These are phyloP conservation scores for Heloderma charlesbogerti DNA, from an alignment of 2,113 vertebrate genomes.

Conservation along the genomic window DNA sequence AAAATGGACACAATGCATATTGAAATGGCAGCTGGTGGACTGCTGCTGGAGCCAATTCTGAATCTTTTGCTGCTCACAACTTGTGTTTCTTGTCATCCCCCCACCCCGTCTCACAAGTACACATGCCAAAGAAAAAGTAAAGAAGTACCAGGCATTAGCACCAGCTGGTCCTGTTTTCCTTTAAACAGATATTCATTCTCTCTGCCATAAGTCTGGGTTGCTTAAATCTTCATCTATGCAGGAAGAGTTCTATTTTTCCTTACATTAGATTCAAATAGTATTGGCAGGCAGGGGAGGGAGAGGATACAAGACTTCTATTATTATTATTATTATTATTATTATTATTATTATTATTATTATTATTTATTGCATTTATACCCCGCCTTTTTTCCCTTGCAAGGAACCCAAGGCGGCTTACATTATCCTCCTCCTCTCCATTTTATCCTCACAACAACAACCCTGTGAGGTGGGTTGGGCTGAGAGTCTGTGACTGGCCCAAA, in stretches of 20 bases:
- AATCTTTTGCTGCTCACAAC: slow-evolving; percentile 64
- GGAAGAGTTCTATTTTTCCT: neutral
- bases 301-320: neutral
- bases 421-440: no score
- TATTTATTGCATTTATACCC: no score
- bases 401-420: no score
- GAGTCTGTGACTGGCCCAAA: no score
- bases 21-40: slow-evolving; percentile 73
- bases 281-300: neutral
- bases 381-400: no score
- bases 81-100: slow-evolving; percentile 71
- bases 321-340: no score
- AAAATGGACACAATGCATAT: slow-evolving; percentile 70
- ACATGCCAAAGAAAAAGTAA: slow-evolving; percentile 63
- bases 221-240: slow-evolving; percentile 37
- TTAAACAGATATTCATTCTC: slow-evolving; percentile 37
- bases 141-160: slow-evolving; percentile 58
- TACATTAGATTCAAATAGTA: slow-evolving; percentile 3
- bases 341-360: no score
- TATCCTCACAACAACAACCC: no score
- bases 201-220: slow-evolving; percentile 20
- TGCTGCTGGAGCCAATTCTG: slow-evolving; percentile 59
- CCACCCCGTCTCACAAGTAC: slow-evolving; percentile 16
- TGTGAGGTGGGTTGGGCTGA: no score
- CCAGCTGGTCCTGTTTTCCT: slow-evolving; percentile 66